A percentile compares a stretch with the other conserved stretches of the same genome.
phyloP scores from a whole-genome alignment of 2,797 vertebrate species.

The Anguilla marmorata region DNA sequence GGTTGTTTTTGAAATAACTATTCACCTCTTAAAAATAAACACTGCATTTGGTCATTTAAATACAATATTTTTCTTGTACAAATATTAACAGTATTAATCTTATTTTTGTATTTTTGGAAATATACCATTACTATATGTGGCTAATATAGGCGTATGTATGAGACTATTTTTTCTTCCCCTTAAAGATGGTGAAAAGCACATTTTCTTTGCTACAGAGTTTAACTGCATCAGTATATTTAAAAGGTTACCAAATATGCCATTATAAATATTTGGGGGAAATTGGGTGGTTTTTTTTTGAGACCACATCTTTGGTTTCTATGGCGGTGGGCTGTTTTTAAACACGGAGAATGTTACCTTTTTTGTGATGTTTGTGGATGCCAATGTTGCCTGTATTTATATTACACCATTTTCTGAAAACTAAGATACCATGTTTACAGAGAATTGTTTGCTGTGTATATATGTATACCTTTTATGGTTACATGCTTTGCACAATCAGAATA shows the following conservation, averaged over 20 bases:
- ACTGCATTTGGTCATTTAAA: slow-evolving; percentile 64
- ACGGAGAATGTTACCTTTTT: slow-evolving; percentile 82
- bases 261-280: slow-evolving; percentile 79
- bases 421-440: slow-evolving; percentile 97
- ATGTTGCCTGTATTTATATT: slow-evolving; percentile 91
- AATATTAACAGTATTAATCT: slow-evolving; percentile 99
- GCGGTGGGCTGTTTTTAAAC: slow-evolving; percentile 77
- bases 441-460: slow-evolving; percentile 94
- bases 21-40: slow-evolving; percentile 63
- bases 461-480: slow-evolving; percentile 22
- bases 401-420: slow-evolving; percentile 88
- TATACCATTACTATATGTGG: slow-evolving; percentile 96
- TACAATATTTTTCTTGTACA: slow-evolving; percentile 98
- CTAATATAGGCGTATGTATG: slow-evolving; percentile 82
- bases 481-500: slow-evolving; percentile 79
- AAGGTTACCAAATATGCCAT: slow-evolving; percentile 90
- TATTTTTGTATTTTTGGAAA: slow-evolving; percentile 99
- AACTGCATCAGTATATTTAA: slow-evolving; percentile 83
- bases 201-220: slow-evolving; percentile 83
- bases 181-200: slow-evolving; percentile 86
- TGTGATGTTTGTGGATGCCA: slow-evolving; percentile 90
- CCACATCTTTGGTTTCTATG: slow-evolving; percentile 77
- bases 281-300: slow-evolving; percentile 62
- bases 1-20: slow-evolving; percentile 75
- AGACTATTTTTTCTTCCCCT: slow-evolving; percentile 64